These are phyloP conservation scores for Eupeodes corollae DNA, from an alignment of 1,140 invertebrate species.

Conservation along the genomic window DNA sequence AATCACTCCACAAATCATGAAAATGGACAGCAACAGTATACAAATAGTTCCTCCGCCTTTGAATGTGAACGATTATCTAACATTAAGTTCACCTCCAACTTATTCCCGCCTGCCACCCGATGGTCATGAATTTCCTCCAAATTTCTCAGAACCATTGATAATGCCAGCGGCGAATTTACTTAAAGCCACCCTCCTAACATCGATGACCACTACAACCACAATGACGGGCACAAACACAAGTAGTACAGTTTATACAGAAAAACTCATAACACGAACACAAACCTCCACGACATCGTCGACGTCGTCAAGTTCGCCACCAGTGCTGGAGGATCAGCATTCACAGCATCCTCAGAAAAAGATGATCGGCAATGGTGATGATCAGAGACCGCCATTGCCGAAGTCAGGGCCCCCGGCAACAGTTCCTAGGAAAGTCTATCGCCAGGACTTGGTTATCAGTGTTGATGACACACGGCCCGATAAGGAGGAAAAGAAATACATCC, in stretches of 20 bases:
- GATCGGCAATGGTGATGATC: not conserved
- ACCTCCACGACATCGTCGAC: no score
- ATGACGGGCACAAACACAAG: constrained; percentile 10
- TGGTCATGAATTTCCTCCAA: constrained; percentile 74
- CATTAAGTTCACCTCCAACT: constrained; percentile 32
- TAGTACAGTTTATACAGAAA: constrained; percentile 11
- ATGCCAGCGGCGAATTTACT: constrained; percentile 19
- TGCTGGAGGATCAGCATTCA: not conserved
- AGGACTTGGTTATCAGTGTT: constrained; percentile 31
- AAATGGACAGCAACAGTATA: constrained; percentile 8
- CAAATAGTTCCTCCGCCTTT: constrained; percentile 17
- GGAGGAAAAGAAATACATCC: not conserved
- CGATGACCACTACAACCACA: constrained; percentile 4
- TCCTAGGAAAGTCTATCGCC: constrained; percentile 29
- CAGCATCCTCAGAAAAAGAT: not conserved
- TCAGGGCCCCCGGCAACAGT: constrained; percentile 29
- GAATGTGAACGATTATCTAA: constrained; percentile 27
- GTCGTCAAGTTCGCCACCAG: no score
- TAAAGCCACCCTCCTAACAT: constrained; percentile 6
- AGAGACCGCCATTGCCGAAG: constrained; percentile 29
- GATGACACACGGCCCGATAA: constrained; percentile 18
- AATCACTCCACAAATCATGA: not conserved
- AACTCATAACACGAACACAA: constrained; percentile 1
- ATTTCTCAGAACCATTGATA: constrained; percentile 51
- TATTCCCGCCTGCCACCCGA: constrained; percentile 70